Base-by-base conservation (phyloP, 2,797 vertebrate species). In the Brachymystax lenok region DNA sequence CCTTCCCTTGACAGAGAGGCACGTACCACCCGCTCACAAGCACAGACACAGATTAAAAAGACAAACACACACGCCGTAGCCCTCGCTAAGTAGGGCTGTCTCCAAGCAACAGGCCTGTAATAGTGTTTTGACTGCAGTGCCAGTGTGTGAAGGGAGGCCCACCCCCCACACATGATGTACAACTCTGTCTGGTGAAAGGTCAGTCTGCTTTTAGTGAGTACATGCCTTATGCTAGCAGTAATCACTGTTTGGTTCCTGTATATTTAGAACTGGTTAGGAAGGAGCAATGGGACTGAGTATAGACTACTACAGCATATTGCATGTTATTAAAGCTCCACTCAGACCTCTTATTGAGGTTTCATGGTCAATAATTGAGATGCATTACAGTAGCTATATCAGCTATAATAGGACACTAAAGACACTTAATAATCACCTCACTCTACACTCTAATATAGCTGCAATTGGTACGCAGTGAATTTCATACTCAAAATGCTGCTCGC, bases 11-110 rank as follows among this genome's bases (percentile, higher is more conserved):
- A 17, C 56, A 59, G 56, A 59, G 7, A 59, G 56, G 56, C 16
- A 59, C 0, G 10, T 46, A 46, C 40, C 19, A 59, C 56, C 56
- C 56, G 4, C 56, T n/a, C 35, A n/a, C 28, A 40, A 52, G 27
- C 27, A 72, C 35, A 35, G 35, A 35, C 30, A 5, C 56, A 33
- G 46, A 67, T 52, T 33, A 1, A 2, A 64, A 35, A 24, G 10
- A 64, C 19, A 21, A 33, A 64, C 33, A 74, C 33, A 10, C 40
- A 35, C 30, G 2, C 28, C 28, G 1, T 30, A 14, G 6, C 66
- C 5, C 16, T 68, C 59, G 70, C 79, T 78, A 76, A 71, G 75
- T 82, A 69, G 30, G 56, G 50, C 21, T 10, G 79, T 84, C 78
- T 75, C 74, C 17, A 77, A 51, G 79, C 72, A 85, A 79, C 71